Evolutionary conservation across 35 echinoderm and acorn worm species (phyloP).

Genomic region (Anneissia japonica): DNA sequence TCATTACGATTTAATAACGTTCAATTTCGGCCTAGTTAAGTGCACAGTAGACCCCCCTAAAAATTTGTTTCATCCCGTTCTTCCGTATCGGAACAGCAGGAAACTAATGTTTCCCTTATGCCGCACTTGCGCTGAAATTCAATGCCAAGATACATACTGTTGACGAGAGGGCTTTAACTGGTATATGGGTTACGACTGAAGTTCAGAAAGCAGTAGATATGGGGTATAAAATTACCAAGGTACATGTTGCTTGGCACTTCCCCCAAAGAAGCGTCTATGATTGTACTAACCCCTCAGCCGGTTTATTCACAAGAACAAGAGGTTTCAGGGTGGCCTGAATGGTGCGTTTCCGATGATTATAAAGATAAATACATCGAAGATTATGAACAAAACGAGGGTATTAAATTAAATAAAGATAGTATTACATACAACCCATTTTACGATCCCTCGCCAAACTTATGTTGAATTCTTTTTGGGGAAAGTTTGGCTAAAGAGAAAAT

Average conservation of each 20-base stretch:
- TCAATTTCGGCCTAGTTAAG: neutral
- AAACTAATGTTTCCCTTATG: slow-evolving; percentile 26
- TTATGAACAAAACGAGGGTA: neutral
- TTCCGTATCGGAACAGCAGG: neutral
- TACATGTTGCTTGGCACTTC: neutral
- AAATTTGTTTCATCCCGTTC: slow-evolving; percentile 2
- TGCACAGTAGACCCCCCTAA: slow-evolving; percentile 7
- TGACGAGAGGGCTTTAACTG: neutral
- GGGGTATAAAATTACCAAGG: neutral
- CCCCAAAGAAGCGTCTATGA: neutral
- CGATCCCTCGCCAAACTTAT: slow-evolving; percentile 18
- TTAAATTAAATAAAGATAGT: neutral
- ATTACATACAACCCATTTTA: slow-evolving; percentile 4
- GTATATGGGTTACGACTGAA: too few species aligned
- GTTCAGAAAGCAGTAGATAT: too few species aligned
- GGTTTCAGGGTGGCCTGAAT: neutral
- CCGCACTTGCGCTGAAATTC: slow-evolving; percentile 4
- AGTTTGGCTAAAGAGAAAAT: slow-evolving; percentile 7
- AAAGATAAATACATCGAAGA: neutral
- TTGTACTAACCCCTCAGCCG: neutral
- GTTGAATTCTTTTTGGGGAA: slow-evolving; percentile 35
- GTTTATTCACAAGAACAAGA: neutral
- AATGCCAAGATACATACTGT: neutral
- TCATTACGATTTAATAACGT: too few species aligned
- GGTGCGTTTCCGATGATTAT: neutral